Evolutionary conservation across 2,888 invertebrate genomes (phyloP), one percentile per base, ranked within the genome.

Genomic region (Automeris io): DNA sequence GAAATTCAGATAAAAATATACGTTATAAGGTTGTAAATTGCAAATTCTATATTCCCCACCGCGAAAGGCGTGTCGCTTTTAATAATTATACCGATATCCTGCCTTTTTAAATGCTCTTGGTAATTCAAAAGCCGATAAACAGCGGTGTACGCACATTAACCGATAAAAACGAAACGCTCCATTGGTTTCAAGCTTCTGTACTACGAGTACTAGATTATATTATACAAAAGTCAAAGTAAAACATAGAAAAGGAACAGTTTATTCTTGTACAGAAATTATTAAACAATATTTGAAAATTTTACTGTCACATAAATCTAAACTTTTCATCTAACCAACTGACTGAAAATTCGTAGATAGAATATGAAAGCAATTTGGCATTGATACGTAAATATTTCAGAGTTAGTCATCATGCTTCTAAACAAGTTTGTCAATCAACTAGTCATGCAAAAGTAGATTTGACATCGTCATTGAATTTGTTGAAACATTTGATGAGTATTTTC

Each of bases 21-120:
- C 18, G 19, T 5, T 37, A 39, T 35, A 40, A 40, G 37, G 34
- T 37, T 25, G 33, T 29, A 18, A 37, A 34, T 37, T 23, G 37
- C 37, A 34, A 33, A 26, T 33, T 37, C 33, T 39, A 44, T 40
- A 42, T 41, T 46, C 39, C 55, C 54, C 56, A 45, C 58, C 43
- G 52, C 39, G 57, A 53, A 47, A 63, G 58, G 64, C 62, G 61
- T 65, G 62, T 65, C 66, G 52, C 49, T 57, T 53, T 43, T 48
- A 49, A 57, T 65, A 69, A 73, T 73, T 70, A 65, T 57, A 39
- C 54, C 68, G 57, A 73, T 76, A 75, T 76, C 74, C 73, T 72
- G 64, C 64, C 69, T 54, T 59, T n/a, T 61, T 68, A 69, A 60
- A 58, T 59, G 62, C 61, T 57, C 49, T 48, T 40, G 35, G 58